These are phyloP conservation scores for Chionomys nivalis DNA, from an alignment of 2,113 vertebrate genomes.

Conservation along the genomic window DNA sequence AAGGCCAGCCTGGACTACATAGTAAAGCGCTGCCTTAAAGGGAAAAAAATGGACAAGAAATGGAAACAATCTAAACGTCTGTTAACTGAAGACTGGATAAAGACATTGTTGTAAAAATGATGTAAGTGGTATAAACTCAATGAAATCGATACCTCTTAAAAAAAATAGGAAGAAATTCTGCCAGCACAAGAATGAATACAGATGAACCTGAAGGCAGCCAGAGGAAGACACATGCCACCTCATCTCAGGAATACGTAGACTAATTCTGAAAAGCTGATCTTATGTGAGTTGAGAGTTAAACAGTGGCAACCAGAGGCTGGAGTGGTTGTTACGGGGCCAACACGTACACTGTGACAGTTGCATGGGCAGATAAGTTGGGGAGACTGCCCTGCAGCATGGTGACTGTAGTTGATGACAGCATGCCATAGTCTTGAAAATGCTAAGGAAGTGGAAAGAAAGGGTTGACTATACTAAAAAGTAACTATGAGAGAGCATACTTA, in stretches of 20 bases:
- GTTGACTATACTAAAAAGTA: background rate
- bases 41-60: background rate
- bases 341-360: too few relatives aligned
- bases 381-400: background rate
- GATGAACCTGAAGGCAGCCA: background rate
- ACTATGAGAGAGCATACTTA: background rate
- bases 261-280: background rate
- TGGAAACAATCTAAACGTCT: background rate
- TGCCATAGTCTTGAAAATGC: background rate
- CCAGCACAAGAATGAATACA: background rate
- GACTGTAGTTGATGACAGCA: background rate
- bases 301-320: background rate
- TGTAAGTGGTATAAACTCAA: background rate
- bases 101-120: background rate
- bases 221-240: background rate
- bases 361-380: background rate
- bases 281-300: background rate
- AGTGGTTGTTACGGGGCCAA: background rate
- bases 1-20: background rate
- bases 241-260: background rate
- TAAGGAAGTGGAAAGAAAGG: background rate
- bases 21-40: background rate
- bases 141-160: background rate
- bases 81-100: background rate
- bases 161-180: background rate